phyloP scores from a whole-genome alignment of 2,113 vertebrate genomes.

The Melanerpes formicivorus region DNA sequence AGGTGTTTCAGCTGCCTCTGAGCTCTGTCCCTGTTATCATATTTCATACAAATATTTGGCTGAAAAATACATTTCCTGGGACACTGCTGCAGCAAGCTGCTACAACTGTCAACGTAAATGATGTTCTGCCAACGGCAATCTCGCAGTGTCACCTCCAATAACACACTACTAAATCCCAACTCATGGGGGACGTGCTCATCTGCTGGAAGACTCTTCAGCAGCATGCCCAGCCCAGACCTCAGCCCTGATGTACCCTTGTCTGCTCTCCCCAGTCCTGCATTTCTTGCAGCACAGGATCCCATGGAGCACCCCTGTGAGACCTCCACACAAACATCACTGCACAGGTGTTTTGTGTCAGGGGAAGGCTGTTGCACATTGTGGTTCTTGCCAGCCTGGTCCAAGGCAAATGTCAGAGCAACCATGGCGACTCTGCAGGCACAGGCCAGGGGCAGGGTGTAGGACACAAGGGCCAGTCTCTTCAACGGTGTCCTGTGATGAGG shows the following conservation, averaged over 20 bases:
- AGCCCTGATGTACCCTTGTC: not conserved
- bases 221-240: not conserved
- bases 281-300: not conserved
- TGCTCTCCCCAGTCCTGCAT: not conserved
- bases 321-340: fast-evolving
- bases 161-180: conserved; percentile 27
- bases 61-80: conserved; percentile 60
- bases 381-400: not conserved
- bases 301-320: not conserved
- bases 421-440: fast-evolving
- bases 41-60: conserved; percentile 64
- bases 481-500: no score
- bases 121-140: conserved; percentile 64
- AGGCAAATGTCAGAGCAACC: not conserved
- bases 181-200: not conserved
- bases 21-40: conserved; percentile 40
- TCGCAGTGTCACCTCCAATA: conserved; percentile 50
- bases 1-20: conserved; percentile 29
- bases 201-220: not conserved
- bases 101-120: conserved; percentile 53
- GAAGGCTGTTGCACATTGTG: not conserved
- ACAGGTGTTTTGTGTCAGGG: not conserved
- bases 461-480: not conserved
- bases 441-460: not conserved
- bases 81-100: conserved; percentile 56